phyloP scores from a whole-genome alignment of 2,797 vertebrate species.

The Pipistrellus kuhlii region DNA sequence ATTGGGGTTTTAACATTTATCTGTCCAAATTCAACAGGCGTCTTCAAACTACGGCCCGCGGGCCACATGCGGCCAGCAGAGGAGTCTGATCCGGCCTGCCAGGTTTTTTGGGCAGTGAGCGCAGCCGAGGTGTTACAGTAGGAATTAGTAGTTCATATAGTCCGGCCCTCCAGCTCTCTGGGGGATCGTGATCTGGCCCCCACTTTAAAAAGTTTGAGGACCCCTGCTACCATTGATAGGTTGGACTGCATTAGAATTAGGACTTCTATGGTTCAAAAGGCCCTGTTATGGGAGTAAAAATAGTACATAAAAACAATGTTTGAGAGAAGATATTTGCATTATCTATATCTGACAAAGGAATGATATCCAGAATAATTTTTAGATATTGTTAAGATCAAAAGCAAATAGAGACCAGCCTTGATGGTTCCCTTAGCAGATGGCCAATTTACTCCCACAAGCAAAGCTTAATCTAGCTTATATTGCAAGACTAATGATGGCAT shows the following conservation, averaged over 20 bases:
- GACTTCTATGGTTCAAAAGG: not conserved
- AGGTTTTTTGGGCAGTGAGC: no score
- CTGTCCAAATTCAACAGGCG: no score
- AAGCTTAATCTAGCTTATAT: not conserved
- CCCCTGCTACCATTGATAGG: not conserved
- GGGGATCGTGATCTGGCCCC: no score
- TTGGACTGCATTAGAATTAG: not conserved
- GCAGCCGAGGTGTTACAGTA: no score
- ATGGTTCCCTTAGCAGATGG: not conserved
- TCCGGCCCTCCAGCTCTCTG: no score
- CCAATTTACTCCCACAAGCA: not conserved
- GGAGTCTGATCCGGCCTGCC: no score
- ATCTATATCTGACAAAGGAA: not conserved
- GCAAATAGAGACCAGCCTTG: not conserved
- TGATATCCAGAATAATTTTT: not conserved
- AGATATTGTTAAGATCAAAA: not conserved
- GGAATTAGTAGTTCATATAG: no score
- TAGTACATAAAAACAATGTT: not conserved
- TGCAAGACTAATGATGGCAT: not conserved
- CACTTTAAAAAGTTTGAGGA: no score
- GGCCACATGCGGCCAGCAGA: no score
- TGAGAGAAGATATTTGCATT: slow-evolving; percentile 1
- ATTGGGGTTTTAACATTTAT: not conserved
- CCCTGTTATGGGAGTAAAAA: not conserved
- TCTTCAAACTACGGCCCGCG: no score